Conservation (phyloP, 2,113 vertebrate genomes). For the Tympanuchus pallidicinctus region DNA sequence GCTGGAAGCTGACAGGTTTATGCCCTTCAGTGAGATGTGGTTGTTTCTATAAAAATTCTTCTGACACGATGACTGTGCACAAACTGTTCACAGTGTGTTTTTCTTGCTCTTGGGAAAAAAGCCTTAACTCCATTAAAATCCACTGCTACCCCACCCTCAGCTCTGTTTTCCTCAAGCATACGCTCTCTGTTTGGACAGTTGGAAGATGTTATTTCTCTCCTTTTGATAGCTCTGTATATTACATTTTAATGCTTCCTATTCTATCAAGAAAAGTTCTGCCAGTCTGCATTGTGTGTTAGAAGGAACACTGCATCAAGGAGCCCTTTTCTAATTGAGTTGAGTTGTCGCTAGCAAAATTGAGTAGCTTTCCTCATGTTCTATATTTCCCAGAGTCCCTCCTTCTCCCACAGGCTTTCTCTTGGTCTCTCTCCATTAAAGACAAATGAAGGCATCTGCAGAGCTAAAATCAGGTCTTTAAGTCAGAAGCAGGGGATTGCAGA, state of each 20-base stretch:
- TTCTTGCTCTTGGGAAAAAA: neutral
- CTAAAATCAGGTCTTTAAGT: neutral
- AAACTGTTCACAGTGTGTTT: neutral
- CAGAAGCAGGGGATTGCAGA: neutral
- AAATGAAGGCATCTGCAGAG: neutral
- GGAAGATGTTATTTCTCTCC: neutral
- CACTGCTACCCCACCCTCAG: neutral
- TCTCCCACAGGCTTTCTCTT: neutral
- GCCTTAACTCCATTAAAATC: neutral
- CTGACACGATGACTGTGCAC: neutral
- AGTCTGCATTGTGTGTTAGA: neutral
- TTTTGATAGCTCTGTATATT: neutral
- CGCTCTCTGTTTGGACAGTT: neutral
- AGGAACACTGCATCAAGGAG: neutral
- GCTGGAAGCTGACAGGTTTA: neutral
- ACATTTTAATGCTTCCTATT: neutral
- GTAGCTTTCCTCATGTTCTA: neutral
- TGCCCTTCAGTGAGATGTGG: neutral
- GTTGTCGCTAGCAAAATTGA: neutral
- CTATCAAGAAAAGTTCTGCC: neutral
- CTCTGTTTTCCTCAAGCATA: neutral
- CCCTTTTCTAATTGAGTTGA: neutral
- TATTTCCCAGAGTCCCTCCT: neutral
- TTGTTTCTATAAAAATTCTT: conserved; percentile 7
- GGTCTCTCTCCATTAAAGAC: neutral